Percentiles rank a stretch among this genome's conserved stretches.
These are phyloP conservation scores for Nannospalax galili DNA, from an alignment of 2,113 vertebrate species.

Conservation along the genomic window DNA sequence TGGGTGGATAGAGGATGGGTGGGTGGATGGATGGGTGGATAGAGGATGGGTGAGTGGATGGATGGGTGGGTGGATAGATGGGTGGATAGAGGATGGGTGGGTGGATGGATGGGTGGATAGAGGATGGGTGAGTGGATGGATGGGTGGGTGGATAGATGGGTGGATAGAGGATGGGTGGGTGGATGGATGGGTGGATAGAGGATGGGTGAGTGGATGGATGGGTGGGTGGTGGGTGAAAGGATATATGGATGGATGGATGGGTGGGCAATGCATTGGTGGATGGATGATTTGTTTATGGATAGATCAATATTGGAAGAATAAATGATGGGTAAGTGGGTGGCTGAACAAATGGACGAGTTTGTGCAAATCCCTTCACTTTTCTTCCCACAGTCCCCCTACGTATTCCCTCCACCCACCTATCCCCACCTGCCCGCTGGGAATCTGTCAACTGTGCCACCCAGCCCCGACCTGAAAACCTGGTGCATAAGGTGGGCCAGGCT, in stretches of 20 bases:
- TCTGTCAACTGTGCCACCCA: background rate
- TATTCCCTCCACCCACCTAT: background rate
- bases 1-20: too few relatives aligned
- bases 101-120: too few relatives aligned
- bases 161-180: background rate
- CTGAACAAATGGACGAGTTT: background rate
- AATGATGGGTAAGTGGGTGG: background rate
- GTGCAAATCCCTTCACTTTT: background rate
- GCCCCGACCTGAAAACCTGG: background rate
- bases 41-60: too few relatives aligned
- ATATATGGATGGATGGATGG: rapidly evolving
- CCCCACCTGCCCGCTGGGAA: background rate
- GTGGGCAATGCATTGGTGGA: background rate
- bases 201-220: too few relatives aligned
- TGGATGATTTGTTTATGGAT: background rate
- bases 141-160: rapidly evolving
- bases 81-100: too few relatives aligned
- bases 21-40: too few relatives aligned
- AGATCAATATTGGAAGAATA: background rate
- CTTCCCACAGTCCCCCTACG: background rate
- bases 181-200: background rate
- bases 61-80: too few relatives aligned
- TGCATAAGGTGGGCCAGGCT: background rate
- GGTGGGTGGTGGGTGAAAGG: too few relatives aligned
- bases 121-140: too few relatives aligned